Conservation (phyloP, 2,797 vertebrate genomes). For the Gambusia yucatana region DNA sequence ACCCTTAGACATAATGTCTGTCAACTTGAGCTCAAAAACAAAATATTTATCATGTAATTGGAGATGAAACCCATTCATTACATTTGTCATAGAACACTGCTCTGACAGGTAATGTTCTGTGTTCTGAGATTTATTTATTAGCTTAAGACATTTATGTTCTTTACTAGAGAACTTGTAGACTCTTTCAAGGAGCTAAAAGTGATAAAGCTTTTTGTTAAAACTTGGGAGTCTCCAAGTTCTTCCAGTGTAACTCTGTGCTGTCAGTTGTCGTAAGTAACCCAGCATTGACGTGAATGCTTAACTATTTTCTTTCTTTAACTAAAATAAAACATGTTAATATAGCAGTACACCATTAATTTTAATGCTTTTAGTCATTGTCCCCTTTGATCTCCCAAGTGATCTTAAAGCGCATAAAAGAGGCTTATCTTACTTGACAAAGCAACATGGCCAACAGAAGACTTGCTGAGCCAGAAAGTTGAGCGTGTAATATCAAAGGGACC, state of each 20-base stretch:
- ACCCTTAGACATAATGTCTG: not conserved
- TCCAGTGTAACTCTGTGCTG: not conserved
- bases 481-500: conserved; percentile 78
- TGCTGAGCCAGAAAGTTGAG: conserved; percentile 79
- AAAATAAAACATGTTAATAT: conserved; percentile 27
- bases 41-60: not conserved
- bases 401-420: conserved; percentile 34
- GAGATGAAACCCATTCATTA: not conserved
- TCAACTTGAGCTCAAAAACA: not conserved
- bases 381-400: conserved; percentile 16
- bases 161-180: not conserved
- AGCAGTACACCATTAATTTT: not conserved
- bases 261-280: not conserved
- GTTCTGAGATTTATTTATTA: conserved; percentile 2
- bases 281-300: not conserved
- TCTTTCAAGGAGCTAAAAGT: not conserved
- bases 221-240: not conserved
- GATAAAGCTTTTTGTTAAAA: not conserved
- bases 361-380: conserved; percentile 14
- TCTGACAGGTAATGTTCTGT: not conserved
- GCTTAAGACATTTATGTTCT: not conserved
- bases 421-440: conserved; percentile 64
- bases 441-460: conserved; percentile 37
- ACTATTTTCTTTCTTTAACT: conserved; percentile 17
- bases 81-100: not conserved